Evolutionary conservation across 1,140 invertebrate genomes (phyloP), one percentile per base, ranked within the genome.

Genomic region (Anadara kagoshimensis): DNA sequence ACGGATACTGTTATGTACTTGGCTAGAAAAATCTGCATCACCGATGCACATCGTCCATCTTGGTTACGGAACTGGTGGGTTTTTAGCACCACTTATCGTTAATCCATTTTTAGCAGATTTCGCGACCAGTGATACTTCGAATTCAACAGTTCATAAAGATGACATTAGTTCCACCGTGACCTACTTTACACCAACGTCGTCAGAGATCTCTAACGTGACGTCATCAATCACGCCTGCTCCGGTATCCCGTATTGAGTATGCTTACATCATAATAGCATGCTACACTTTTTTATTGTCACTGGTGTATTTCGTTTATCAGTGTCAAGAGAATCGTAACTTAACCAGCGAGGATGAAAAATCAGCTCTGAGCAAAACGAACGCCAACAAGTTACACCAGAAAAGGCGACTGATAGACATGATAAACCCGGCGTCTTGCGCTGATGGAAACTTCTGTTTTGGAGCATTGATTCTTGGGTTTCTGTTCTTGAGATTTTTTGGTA

Each of bases 401-500:
- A 51, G 49, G 20, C 16, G 16, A 10, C 20, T 51, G 2, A 16
- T 51, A 4, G 16, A 51, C 16, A 51, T 51, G 49, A 51, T 51
- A 18, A 51, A 51, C 49, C 49, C 49, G 10, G 49, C 49, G 16
- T 18, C 49, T 16, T 51, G 49, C 10, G 49, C 49, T 51, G 49
- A 51, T 51, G 49, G 49, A 4, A 51, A 22, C 20, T 51, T 51
- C 4, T 18, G 16, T 51, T 51, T 51, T 51, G 49, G 49, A 18
- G 16, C 20, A 18, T 51, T 51, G 16, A 51, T 51, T 51, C 24
- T 63, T 18, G 41, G 43, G 1, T 8, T 44, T 20, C 45, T 63
- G 45, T 63, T 63, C 22, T 22, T 63, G 41, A 63, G 45, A 63
- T 63, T 44, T 47, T 63, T 63, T 43, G 41, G 43, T 0, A 26